Conservation (phyloP, 2,888 invertebrate genomes). For the Caenorhabditis sp. region DNA sequence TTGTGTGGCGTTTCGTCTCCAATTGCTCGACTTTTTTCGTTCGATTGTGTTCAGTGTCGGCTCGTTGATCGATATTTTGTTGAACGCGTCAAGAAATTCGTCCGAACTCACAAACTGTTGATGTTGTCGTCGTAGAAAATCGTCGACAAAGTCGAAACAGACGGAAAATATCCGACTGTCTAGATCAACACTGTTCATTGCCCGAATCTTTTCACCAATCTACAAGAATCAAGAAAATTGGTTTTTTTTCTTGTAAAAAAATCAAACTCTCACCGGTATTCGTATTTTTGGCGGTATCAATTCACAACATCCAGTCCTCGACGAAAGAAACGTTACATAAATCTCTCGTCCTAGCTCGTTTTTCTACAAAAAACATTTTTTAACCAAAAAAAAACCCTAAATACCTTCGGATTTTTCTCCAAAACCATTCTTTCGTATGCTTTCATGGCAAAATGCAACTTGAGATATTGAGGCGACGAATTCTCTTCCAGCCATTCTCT, state of each 20-base stretch:
- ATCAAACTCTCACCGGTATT: conserved; percentile 36
- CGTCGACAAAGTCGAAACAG: conserved; percentile 25
- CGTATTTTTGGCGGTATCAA: conserved; percentile 45
- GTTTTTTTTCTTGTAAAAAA: not conserved
- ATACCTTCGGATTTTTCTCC: conserved; percentile 44
- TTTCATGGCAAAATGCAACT: conserved; percentile 61
- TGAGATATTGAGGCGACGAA: conserved; percentile 51
- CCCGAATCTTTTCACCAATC: conserved; percentile 35
- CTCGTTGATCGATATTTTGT: conserved; percentile 32
- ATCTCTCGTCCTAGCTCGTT: conserved; percentile 57
- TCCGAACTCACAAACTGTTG: conserved; percentile 58
- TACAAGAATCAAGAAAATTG: not conserved
- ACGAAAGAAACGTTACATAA: conserved; percentile 53
- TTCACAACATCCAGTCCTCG: conserved; percentile 48
- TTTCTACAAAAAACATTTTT: conserved; percentile 17
- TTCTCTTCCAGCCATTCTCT: conserved; percentile 45
- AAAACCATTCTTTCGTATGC: conserved; percentile 58
- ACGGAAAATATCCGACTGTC: conserved; percentile 25
- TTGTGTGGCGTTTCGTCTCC: conserved; percentile 26
- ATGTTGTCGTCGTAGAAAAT: conserved; percentile 56
- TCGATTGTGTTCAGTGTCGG: conserved; percentile 14
- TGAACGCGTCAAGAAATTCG: conserved; percentile 64
- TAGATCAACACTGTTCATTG: conserved; percentile 1
- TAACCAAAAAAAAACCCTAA: not conserved
- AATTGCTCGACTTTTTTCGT: conserved; percentile 13